Evolutionary conservation across 1,140 invertebrate genomes (phyloP), one percentile per base, ranked within the genome.

Genomic region (Aphelenchoides avenae): DNA sequence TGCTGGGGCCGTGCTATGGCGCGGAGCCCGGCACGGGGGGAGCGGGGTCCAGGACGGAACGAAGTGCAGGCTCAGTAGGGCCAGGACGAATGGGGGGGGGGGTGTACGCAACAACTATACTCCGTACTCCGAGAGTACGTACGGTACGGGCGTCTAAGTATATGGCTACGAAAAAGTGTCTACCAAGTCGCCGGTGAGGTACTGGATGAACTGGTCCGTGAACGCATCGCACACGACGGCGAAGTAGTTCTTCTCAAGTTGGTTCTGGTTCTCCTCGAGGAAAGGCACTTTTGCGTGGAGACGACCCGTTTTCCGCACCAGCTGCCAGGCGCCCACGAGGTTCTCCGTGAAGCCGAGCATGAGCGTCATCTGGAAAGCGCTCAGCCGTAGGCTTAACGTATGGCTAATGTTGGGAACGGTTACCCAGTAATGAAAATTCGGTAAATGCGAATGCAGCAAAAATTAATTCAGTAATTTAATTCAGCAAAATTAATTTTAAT

Each of bases 261-360:
- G 70, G 41, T 71, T 75, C 24, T 70, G 61, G 46, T 73, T 73
- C 42, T 75, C 60, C 39, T 66, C 61, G 27, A 71, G 47, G 57
- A 71, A 71, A 4, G 50, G 29, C 22, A 73, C 64, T 62, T 72
- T 72, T 36, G 50, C 48, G 42, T 73, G 69, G n/a, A 67, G 33
- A n/a, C 66, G 34, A 48, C 64, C 70, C 22, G 70, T 73, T 59
- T 73, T 73, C 49, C 70, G 43, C 22, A 68, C 58, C 41, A 73
- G 40, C 52, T 73, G 70, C 70, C 70, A 73, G 2, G 70, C 70
- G 1, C 70, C 70, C 2, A 60, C 57, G 13, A 73, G 41, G 57
- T 73, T 73, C 49, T 73, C 70, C 18, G 70, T 65, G 31, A 69
- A 73, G 5, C 73, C 70, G n/a, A 73, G 43, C 72, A 73, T 76